phyloP scores from a whole-genome alignment of 2,888 invertebrate species.

The Ethmia dodecea region DNA sequence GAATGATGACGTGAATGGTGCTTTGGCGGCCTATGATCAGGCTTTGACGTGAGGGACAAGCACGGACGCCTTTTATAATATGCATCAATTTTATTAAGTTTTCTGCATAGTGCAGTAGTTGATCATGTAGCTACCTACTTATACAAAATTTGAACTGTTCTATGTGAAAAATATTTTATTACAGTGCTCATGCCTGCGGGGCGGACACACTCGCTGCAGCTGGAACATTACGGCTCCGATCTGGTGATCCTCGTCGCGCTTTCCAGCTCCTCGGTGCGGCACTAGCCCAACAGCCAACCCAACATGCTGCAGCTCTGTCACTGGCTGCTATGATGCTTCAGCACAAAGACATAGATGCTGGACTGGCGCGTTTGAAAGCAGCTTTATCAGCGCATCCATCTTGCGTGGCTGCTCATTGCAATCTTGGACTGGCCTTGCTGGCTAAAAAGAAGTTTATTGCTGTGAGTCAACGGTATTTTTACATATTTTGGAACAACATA shows the following conservation, averaged over 20 bases:
- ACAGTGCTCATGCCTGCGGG: conserved; percentile 53
- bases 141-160: too few relatives aligned
- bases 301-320: conserved; percentile 68
- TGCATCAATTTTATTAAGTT: too few relatives aligned
- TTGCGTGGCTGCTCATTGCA: conserved; percentile 63
- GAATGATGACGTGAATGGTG: conserved; percentile 82
- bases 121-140: too few relatives aligned
- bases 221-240: conserved; percentile 65
- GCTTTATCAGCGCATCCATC: conserved; percentile 60
- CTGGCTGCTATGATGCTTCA: conserved; percentile 75
- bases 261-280: conserved; percentile 76
- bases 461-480: conserved; percentile 32
- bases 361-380: conserved; percentile 64
- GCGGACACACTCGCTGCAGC: conserved; percentile 73
- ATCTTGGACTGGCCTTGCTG: conserved; percentile 59
- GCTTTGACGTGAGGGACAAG: conserved; percentile 83
- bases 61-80: too few relatives aligned
- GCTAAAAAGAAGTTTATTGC: conserved; percentile 65
- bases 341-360: conserved; percentile 67
- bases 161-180: background rate
- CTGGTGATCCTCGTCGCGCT: conserved; percentile 66
- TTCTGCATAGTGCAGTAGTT: too few relatives aligned
- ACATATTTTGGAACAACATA: too few relatives aligned
- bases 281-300: conserved; percentile 61
- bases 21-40: conserved; percentile 83